Conservation (phyloP, 2,113 vertebrate species). For the Prolemur simus region DNA sequence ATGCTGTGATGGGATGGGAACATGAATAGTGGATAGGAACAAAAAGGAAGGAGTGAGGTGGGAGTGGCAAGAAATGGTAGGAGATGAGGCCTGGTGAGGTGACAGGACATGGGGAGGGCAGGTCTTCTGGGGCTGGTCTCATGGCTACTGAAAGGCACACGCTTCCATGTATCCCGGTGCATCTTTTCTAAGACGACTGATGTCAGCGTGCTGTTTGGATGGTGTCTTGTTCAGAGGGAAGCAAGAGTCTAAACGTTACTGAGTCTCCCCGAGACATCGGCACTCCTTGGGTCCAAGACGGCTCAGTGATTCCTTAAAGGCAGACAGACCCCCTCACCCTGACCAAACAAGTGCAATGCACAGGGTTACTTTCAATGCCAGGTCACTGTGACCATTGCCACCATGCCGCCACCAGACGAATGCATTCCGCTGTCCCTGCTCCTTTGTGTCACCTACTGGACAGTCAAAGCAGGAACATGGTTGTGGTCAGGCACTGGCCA, state of each 20-base stretch:
- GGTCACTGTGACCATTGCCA: not conserved
- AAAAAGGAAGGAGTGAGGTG: not conserved
- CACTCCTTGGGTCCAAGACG: not conserved
- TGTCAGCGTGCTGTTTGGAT: accelerated
- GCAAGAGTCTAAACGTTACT: not conserved
- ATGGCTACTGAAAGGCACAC: not conserved
- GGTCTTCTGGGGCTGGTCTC: not conserved
- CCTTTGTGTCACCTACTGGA: not conserved
- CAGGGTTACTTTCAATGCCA: accelerated
- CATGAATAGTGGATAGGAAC: accelerated
- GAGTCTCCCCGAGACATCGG: accelerated
- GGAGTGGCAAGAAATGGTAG: not conserved
- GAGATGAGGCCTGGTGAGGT: not conserved
- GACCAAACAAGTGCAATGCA: not conserved
- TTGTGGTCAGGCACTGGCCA: not conserved
- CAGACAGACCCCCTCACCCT: not conserved
- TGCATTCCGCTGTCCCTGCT: not conserved
- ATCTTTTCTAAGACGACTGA: not conserved
- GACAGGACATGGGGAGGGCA: not conserved
- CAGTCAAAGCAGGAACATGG: not conserved
- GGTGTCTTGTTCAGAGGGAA: not conserved
- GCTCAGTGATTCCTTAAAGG: not conserved
- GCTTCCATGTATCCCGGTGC: not conserved
- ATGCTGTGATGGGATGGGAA: not conserved
- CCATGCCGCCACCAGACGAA: accelerated